Base-by-base conservation (phyloP, 2,113 vertebrate genomes). In the Macaca mulatta region DNA sequence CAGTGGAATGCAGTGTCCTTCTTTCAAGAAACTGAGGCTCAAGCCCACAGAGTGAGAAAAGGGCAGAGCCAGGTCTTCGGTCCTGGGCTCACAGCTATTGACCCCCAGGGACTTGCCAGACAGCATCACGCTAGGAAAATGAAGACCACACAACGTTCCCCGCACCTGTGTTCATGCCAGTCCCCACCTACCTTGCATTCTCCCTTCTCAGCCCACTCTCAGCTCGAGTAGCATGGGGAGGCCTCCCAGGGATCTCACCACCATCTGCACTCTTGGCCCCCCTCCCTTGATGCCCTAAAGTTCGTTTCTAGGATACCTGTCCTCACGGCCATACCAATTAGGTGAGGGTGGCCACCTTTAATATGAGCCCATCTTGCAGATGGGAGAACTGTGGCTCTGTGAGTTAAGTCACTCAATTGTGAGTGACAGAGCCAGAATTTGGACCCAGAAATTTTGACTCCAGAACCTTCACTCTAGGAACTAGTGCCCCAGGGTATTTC, bases 1-100 rank as follows among this genome's bases (percentile, higher is more conserved):
- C 35, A 18, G n/a, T 0, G 0, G 79, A 23, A 20, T 7, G 43
- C n/a, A 14, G 5, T 12, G n/a, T 3, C 59, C 16, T 40, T 40
- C 35, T 94, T 30, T 67, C 67, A 82, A 70, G 90, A 93, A 79
- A 38, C 8, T 4, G 18, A 64, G 57, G 30, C 70, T 32, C 70
- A 50, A 70, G 79, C 32, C 48, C 23, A 64, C 18, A 59, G 48
- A 89, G 45, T 0, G 0, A 90, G n/a, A n/a, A 57, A 35, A 25
- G 14, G 59, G 59, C 43, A 55, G 27, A 77, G 35, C 4, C 40
- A 17, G 38, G 30, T 70, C 52, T 75, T 27, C 8, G 14, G 25
- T 32, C 4, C n/a, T 48, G n/a, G 61, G 16, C 14, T 40, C 48
- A 2, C 1, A 48, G 32, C 38, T 72, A 4, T 69, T 1, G 4